Percentiles rank a stretch among this genome's conserved stretches.
Evolutionary conservation across 1,140 invertebrate genomes (phyloP).

Genomic region (Galendromus occidentalis): DNA sequence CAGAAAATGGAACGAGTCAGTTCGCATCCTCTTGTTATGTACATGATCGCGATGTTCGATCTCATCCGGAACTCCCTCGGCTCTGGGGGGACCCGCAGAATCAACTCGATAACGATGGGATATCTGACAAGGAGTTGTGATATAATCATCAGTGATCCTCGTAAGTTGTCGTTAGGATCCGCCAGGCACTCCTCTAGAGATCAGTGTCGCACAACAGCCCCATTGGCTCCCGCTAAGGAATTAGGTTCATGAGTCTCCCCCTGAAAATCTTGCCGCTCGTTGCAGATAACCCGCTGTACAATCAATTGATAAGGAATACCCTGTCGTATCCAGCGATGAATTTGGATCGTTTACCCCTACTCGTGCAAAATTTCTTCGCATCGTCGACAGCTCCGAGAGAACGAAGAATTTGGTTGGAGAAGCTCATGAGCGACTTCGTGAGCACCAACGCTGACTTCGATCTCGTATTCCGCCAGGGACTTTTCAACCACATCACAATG

Average conservation of each 20-base stretch:
- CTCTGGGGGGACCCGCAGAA: not conserved
- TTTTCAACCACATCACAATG: not conserved
- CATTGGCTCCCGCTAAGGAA: too few relatives aligned
- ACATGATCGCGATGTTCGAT: not conserved
- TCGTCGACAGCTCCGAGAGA: not conserved
- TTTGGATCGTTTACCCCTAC: not conserved
- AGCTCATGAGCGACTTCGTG: not conserved
- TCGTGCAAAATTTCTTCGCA: not conserved
- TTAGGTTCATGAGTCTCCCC: too few relatives aligned
- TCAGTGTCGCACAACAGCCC: too few relatives aligned
- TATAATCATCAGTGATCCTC: not conserved
- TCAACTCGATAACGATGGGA: not conserved
- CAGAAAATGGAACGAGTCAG: slow-evolving; percentile 6
- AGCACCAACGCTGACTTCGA: not conserved
- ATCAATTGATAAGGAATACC: not conserved
- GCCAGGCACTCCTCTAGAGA: too few relatives aligned
- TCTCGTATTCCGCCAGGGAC: not conserved
- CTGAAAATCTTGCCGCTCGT: too few relatives aligned
- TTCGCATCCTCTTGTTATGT: not conserved
- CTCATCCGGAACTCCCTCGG: not conserved
- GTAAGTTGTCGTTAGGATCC: too few relatives aligned
- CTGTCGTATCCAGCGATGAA: not conserved
- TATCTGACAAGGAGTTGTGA: not conserved
- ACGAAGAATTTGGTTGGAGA: not conserved
- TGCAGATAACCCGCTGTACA: not conserved